A percentile compares a stretch with the other conserved stretches of the same genome.
Conservation (phyloP, 1,140 invertebrate species). For the Campoletis sonorensis region DNA sequence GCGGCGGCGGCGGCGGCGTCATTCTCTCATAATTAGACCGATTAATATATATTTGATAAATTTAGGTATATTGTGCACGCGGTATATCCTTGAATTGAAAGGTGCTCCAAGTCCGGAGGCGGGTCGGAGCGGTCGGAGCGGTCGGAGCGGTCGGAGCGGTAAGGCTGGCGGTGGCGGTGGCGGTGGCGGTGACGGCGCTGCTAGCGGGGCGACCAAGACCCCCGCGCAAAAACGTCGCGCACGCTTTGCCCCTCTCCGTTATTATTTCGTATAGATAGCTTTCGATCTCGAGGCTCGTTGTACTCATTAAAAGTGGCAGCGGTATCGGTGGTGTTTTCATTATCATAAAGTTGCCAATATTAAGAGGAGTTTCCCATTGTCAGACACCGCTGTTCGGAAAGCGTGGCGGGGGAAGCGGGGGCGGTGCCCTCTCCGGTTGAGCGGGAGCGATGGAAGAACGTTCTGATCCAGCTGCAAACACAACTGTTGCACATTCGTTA, state of each 20-base stretch:
- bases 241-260: slow-evolving; percentile 77
- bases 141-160: no score
- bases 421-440: slow-evolving; percentile 79
- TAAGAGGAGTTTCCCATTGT: slow-evolving; percentile 81
- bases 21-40: no score
- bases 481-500: slow-evolving; percentile 65
- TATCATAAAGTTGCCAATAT: slow-evolving; percentile 75
- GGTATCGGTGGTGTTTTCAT: slow-evolving; percentile 73
- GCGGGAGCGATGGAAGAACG: slow-evolving; percentile 79
- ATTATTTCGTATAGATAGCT: slow-evolving; percentile 77
- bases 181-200: no score
- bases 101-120: no score
- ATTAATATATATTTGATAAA: no score
- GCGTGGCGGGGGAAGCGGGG: slow-evolving; percentile 82
- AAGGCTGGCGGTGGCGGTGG: no score
- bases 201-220: slow-evolving; percentile 63
- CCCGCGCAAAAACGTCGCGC: slow-evolving; percentile 78
- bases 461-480: slow-evolving; percentile 81
- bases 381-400: slow-evolving; percentile 83
- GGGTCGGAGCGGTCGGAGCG: no score
- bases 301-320: slow-evolving; percentile 64
- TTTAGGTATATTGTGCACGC: no score
- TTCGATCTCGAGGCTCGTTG: slow-evolving; percentile 73
- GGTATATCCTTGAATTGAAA: no score
- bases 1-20: no score